These are phyloP conservation scores for Pteropus rufus DNA, from an alignment of 2,797 vertebrate species.

Conservation along the genomic window DNA sequence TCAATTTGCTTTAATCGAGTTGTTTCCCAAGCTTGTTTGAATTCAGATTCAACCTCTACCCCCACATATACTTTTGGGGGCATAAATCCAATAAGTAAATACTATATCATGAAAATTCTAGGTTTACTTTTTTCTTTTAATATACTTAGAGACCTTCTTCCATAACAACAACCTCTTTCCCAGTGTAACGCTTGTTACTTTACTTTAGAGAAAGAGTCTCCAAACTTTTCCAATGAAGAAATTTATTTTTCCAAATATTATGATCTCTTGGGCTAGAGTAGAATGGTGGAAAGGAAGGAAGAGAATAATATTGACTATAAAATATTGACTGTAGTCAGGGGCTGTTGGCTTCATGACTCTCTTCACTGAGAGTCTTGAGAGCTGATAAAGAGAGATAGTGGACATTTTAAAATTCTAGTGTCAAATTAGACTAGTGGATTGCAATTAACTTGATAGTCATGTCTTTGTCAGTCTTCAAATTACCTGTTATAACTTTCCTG, in stretches of 20 bases:
- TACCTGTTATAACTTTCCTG: not conserved
- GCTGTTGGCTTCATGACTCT: not conserved
- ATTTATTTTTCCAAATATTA: conserved; percentile 12
- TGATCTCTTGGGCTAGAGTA: not conserved
- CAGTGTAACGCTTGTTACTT: not conserved
- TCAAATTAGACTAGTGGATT: not conserved
- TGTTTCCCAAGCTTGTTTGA: not conserved
- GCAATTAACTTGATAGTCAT: not conserved
- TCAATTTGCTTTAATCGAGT: not conserved
- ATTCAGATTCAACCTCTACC: not conserved
- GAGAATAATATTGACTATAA: not conserved
- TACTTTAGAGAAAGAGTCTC: not conserved
- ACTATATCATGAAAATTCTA: not conserved
- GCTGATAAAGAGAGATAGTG: not conserved
- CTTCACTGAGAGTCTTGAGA: not conserved
- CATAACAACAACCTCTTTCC: not conserved
- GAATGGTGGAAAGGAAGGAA: not conserved
- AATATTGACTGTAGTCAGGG: not conserved
- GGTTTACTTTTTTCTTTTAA: not conserved
- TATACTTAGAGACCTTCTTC: not conserved
- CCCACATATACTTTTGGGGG: not conserved
- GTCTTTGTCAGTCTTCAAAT: not conserved
- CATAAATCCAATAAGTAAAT: not conserved
- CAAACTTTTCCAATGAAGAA: not conserved
- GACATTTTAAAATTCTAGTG: not conserved